Base-by-base conservation (phyloP, 2,888 invertebrate genomes). In the Epistrophe eligans region DNA sequence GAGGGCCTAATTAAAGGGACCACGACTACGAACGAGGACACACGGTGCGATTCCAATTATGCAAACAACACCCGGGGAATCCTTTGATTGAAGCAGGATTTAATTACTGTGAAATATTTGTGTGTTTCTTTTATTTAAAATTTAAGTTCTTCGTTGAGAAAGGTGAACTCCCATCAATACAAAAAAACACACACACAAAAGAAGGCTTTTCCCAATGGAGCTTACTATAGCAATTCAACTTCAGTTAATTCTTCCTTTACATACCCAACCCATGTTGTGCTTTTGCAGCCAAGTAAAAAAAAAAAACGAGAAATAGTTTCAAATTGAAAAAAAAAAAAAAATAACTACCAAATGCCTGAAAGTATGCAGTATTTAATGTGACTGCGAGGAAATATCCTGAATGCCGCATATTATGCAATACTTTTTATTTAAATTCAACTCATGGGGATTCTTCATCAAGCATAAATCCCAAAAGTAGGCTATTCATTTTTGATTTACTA, bases 21-120 rank as follows among this genome's bases (percentile, higher is more conserved):
- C 28, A 77, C 55, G 45, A 74, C 52, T 7, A 40, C 35, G 77
- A 66, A 66, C 13, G 32, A 50, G 66, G 66, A 67, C 52, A 55
- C 70, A 70, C 72, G 35, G 52, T 85, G 82, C 82, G 73, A 85
- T 85, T 82, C 85, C 82, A 85, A 85, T 85, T 85, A 85, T 85
- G 85, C 85, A 85, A 85, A 85, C 85, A 82, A 85, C 85, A 85
- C 82, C 73, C 67, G 64, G 73, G 10, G 57, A 64, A 58, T 82
- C 73, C 73, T 77, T 76, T 82, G 77, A 85, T 81, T 67, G 62
- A 57, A 57, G 13, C 43, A 73, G 38, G 35, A 62, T 82, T 85
- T 85, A 85, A 85, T 85, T 85, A 64, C 64, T 15, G 35, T 64
- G 64, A 43, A 77, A 66, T 85, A 77, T 62, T 70, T 67, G n/a